Evolutionary conservation across 2,113 vertebrate species (phyloP).

Genomic region (Aythya baeri): DNA sequence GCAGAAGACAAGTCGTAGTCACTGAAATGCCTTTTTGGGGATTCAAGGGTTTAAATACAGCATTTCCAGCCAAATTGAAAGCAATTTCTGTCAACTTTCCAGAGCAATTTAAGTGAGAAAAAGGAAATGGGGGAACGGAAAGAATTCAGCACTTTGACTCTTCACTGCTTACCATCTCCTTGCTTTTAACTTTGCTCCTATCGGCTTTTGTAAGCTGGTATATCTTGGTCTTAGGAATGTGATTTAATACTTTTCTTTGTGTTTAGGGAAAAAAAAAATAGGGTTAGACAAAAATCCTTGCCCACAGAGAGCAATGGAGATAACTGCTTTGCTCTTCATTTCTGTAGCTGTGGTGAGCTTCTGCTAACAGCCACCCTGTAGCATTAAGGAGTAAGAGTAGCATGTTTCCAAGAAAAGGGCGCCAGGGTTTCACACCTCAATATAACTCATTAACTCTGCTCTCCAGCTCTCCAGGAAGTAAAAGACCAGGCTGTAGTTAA

Average conservation of each 20-base stretch:
- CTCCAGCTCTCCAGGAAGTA: slow-evolving; percentile 29
- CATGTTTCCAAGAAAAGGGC: slow-evolving; percentile 35
- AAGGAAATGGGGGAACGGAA: not conserved
- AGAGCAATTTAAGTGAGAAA: not conserved
- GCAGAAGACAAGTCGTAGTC: not conserved
- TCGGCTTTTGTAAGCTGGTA: not conserved
- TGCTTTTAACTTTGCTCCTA: slow-evolving; percentile 28
- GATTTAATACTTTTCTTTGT: not conserved
- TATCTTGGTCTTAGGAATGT: not conserved
- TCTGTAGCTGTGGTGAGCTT: not conserved
- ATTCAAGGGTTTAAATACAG: not conserved
- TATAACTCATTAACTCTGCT: slow-evolving; percentile 39
- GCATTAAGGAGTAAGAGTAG: not conserved
- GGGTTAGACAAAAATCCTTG: not conserved
- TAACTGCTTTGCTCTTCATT: not conserved
- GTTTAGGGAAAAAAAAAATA: not conserved
- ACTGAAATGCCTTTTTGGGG: not conserved
- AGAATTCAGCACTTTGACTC: slow-evolving; percentile 30
- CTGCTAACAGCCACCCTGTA: not conserved
- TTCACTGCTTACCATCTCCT: not conserved
- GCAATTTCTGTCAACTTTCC: slow-evolving; percentile 29
- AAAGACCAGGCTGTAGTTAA: slow-evolving; percentile 7
- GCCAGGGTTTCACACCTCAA: slow-evolving; percentile 39
- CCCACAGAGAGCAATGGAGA: slow-evolving; percentile 9
- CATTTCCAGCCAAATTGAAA: not conserved